phyloP scores from a whole-genome alignment of 2,888 invertebrate genomes.

The Ernsta delagoae region DNA sequence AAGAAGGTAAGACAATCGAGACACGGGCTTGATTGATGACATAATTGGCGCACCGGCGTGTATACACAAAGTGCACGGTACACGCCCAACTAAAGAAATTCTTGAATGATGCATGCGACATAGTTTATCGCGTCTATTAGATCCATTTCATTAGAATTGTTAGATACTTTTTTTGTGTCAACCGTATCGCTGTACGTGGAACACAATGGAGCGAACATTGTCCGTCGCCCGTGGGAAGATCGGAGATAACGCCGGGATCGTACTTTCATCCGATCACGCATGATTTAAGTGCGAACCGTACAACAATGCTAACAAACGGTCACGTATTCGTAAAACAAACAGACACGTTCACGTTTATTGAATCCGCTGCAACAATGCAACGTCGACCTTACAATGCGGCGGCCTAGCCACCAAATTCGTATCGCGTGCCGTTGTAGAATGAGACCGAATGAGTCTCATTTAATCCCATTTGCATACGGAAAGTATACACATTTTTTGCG shows the following conservation, averaged over 20 bases:
- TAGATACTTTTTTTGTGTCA: constrained; percentile 52
- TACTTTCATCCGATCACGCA: constrained; percentile 78
- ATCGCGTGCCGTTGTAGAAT: constrained; percentile 5
- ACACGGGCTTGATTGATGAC: constrained; percentile 31
- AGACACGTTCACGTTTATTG: constrained; percentile 31
- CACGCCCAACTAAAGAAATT: constrained; percentile 24
- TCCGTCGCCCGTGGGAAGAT: constrained; percentile 72
- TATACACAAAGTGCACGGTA: not conserved
- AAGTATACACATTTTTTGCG: constrained; percentile 31
- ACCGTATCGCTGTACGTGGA: constrained; percentile 56
- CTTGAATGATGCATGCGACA: constrained; percentile 58
- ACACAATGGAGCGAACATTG: constrained; percentile 48
- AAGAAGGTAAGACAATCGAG: too few relatives aligned
- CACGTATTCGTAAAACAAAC: constrained; percentile 49
- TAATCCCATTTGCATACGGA: constrained; percentile 28
- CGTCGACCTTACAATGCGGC: constrained; percentile 21
- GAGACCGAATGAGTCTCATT: constrained; percentile 26
- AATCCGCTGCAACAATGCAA: constrained; percentile 25
- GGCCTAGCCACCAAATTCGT: constrained; percentile 11
- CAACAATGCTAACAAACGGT: constrained; percentile 64
- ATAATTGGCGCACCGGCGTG: constrained; percentile 23
- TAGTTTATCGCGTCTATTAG: constrained; percentile 58
- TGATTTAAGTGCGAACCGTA: constrained; percentile 76
- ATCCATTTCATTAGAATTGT: constrained; percentile 63
- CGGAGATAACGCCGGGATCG: constrained; percentile 67